Base-by-base conservation (phyloP, 2,113 vertebrate genomes). In the Crotalus horridus region DNA sequence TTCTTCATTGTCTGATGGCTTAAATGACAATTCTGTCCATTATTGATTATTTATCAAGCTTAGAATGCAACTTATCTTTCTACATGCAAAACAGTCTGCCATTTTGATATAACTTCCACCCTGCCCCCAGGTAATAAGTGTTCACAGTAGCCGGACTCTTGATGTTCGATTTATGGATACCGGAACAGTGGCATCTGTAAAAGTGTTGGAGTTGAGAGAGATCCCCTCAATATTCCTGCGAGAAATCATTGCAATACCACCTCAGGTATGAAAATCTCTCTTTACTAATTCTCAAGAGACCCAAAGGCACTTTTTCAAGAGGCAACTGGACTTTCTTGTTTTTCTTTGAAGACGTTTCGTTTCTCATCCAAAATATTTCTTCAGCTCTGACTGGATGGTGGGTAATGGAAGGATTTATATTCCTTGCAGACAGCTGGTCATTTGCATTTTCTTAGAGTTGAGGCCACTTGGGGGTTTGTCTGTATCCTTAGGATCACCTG, bases 191-290 rank as follows among this genome's bases (percentile, higher is more conserved):
- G 98, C 98, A 87, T 99, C 99, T 43, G 97, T 99, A 9, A 98
- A 99, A 96, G 97, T 99, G 58, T 98, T 98, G 1, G 99, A 99
- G 46, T 98, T 99, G 81, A 96, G 98, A 96, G 99, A 99, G 96
- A 98, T 99, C 87, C 99, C 99, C 1, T 94, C 97, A 5, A 94
- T 95, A 0, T 98, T 99, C 94, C 95, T 98, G 33, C 98, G 97
- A 94, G 98, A 98, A 93, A 95, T 99, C 54, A 95, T 97, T 90
- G 93, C 98, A 86, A 98, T 99, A 87, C 99, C 99, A 58, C 98
- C 98, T 94, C 99, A 99, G 99, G 99, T 99, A 96, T 91, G 15
- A 26, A 89, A 15, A 59, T 5, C 1, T 23, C 6, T 21, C 2
- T 9, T 53, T 3, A 48, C 4, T 85, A 53, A 4, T 69, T 1